phyloP scores from a whole-genome alignment of 64 coral and sea anemone species.

The Montipora efflorescens region DNA sequence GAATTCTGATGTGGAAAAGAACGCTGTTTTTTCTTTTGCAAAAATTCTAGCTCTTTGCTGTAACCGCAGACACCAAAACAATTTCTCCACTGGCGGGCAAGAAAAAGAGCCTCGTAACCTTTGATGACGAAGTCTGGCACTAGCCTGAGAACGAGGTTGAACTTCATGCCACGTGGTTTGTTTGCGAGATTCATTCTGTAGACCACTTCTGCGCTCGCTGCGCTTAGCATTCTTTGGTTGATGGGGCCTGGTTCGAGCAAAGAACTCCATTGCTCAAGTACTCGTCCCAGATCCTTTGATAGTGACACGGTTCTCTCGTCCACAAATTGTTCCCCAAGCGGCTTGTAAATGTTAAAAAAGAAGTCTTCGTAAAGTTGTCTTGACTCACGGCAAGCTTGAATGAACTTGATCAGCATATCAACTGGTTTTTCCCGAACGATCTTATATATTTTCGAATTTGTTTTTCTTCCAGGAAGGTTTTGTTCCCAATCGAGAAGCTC shows the following conservation, averaged over 20 bases:
- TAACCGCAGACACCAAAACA: conserved; percentile 74
- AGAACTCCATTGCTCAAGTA: conserved; percentile 66
- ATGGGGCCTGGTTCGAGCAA: conserved; percentile 77
- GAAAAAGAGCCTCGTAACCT: conserved; percentile 75
- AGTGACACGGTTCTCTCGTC: conserved; percentile 36
- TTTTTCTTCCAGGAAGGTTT: conserved; percentile 16
- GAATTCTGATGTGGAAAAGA: background rate
- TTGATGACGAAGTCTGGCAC: conserved; percentile 85
- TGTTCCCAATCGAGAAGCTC: conserved; percentile 78
- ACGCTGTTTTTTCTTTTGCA: conserved; percentile 37
- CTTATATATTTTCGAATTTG: conserved; percentile 2
- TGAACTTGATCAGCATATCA: conserved; percentile 78
- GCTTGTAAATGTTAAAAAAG: conserved; percentile 50
- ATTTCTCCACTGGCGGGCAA: conserved; percentile 82
- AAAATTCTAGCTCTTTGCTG: conserved; percentile 76
- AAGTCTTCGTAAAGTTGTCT: conserved; percentile 71
- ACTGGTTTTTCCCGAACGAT: background rate
- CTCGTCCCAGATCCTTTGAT: conserved; percentile 22
- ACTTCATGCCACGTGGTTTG: conserved; percentile 56
- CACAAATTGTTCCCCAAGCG: conserved; percentile 70
- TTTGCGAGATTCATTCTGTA: conserved; percentile 53
- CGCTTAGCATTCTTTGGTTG: conserved; percentile 74
- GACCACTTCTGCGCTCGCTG: conserved; percentile 67
- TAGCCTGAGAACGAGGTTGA: conserved; percentile 78
- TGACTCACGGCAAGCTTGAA: conserved; percentile 73